A percentile compares a stretch with the other conserved stretches of the same genome.
phyloP scores from a whole-genome alignment of 2,113 vertebrate species.

The Chamaea fasciata region DNA sequence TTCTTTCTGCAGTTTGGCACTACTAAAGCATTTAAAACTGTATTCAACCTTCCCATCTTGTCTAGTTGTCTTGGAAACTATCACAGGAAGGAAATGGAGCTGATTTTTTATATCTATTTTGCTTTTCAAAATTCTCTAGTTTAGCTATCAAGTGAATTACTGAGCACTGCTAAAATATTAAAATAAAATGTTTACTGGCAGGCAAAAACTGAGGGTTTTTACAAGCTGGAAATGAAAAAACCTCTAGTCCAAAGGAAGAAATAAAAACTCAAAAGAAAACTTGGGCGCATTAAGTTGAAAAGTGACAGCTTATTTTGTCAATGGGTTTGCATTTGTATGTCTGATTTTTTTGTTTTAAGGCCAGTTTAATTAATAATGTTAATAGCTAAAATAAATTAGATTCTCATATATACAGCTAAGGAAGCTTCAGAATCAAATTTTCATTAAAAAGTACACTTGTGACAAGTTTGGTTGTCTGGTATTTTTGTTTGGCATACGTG shows the following conservation, averaged over 20 bases:
- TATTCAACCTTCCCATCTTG: background rate
- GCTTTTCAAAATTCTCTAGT: background rate
- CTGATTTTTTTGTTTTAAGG: background rate
- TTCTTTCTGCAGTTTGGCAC: background rate
- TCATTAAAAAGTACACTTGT: background rate
- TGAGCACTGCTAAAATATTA: background rate
- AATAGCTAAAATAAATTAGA: background rate
- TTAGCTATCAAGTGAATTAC: background rate
- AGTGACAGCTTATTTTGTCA: background rate
- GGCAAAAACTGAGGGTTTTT: background rate
- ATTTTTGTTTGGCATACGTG: background rate
- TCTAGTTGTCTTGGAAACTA: constrained; percentile 54
- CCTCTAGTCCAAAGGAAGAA: background rate
- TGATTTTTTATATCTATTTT: background rate
- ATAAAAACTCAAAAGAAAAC: background rate
- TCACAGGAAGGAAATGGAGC: background rate
- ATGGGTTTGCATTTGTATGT: background rate
- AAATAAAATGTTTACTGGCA: background rate
- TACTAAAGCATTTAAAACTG: background rate
- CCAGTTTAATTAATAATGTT: background rate
- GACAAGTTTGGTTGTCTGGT: background rate
- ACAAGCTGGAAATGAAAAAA: background rate
- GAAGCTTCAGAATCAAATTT: background rate
- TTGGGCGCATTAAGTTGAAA: background rate
- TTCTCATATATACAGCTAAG: background rate